These are phyloP conservation scores for Eciton burchellii DNA, from an alignment of 1,140 invertebrate species.

Conservation along the genomic window DNA sequence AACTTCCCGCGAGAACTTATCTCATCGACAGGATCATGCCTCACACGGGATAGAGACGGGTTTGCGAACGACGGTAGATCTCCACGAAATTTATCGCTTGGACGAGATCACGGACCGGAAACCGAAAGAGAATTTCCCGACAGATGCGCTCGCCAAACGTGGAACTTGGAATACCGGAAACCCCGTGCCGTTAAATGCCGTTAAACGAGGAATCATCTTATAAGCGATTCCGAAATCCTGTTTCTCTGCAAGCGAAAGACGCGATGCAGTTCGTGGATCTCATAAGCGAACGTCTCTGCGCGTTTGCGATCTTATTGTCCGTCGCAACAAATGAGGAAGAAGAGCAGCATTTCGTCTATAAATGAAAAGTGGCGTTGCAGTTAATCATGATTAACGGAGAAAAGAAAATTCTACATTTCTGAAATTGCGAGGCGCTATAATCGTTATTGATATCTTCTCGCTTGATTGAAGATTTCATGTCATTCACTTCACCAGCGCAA, in stretches of 20 bases:
- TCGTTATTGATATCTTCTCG: background rate
- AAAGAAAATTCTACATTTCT: background rate
- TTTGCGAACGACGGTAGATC: background rate
- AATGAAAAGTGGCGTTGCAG: background rate
- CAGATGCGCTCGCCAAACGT: constrained; percentile 4
- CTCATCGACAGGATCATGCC: constrained; percentile 6
- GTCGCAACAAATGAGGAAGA: background rate
- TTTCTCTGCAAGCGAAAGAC: background rate
- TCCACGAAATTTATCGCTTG: constrained; percentile 1
- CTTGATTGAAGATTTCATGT: background rate
- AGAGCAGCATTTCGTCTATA: background rate
- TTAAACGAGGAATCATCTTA: background rate
- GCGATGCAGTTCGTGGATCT: background rate
- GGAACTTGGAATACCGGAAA: constrained; percentile 3
- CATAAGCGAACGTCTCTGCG: too few species aligned
- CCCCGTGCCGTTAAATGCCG: constrained; percentile 18
- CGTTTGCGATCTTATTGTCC: background rate
- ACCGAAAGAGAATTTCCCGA: constrained; percentile 18
- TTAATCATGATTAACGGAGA: background rate
- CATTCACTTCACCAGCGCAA: background rate
- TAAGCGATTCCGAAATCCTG: background rate
- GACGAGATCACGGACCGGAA: background rate
- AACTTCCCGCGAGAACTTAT: constrained; percentile 3
- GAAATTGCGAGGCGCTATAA: background rate
- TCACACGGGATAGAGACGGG: background rate